These are phyloP conservation scores for Eulemur rufifrons DNA, from an alignment of 2,113 vertebrate genomes.

Conservation along the genomic window DNA sequence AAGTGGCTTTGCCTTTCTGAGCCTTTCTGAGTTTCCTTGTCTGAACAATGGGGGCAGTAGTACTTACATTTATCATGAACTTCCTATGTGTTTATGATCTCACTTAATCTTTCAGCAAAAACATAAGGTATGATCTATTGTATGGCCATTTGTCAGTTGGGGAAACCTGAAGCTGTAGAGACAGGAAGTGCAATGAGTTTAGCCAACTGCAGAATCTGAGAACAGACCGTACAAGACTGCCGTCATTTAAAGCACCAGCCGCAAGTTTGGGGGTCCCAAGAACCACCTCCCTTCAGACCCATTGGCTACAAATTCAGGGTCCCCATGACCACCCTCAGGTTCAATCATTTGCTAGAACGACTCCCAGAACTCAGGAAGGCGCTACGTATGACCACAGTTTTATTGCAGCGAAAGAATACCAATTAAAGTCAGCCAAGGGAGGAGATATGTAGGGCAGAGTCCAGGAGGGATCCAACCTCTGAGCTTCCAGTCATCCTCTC, in stretches of 20 bases:
- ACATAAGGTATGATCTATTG: neutral
- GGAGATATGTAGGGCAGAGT: neutral
- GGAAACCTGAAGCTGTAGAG: neutral
- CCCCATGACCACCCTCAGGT: neutral
- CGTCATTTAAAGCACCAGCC: neutral
- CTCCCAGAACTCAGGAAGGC: neutral
- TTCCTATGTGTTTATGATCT: neutral
- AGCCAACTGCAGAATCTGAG: neutral
- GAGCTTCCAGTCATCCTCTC: neutral
- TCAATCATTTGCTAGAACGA: neutral
- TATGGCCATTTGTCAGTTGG: neutral
- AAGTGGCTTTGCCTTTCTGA: neutral
- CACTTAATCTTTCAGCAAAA: neutral
- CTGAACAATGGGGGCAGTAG: neutral
- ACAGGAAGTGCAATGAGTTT: neutral
- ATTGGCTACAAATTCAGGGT: neutral
- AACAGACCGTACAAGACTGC: neutral
- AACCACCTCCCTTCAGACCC: neutral
- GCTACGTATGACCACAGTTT: neutral
- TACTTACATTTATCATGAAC: neutral
- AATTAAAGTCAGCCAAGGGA: neutral
- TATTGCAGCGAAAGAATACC: neutral
- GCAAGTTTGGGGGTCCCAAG: neutral
- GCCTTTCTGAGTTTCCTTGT: neutral
- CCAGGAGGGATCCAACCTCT: neutral